Conservation (phyloP, 2,888 invertebrate genomes). For the Drosophila cyrtoloma region DNA sequence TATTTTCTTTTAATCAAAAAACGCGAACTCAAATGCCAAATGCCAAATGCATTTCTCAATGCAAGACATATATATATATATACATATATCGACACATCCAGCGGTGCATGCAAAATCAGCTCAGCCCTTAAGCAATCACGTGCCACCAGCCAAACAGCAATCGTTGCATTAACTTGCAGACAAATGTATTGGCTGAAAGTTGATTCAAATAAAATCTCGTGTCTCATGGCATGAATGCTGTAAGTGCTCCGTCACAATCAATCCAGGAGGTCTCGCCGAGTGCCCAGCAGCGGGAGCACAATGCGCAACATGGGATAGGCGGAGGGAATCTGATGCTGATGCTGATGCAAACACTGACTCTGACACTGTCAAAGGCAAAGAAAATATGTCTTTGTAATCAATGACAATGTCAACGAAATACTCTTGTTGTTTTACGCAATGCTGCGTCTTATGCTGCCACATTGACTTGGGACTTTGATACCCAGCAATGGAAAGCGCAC, state of each 20-base stretch:
- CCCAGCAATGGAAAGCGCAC: background rate
- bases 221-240: constrained; percentile 33
- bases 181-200: constrained; percentile 32
- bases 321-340: background rate
- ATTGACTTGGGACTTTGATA: background rate
- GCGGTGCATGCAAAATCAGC: background rate
- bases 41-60: constrained; percentile 7
- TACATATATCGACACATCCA: background rate
- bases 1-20: background rate
- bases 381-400: background rate
- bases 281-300: background rate
- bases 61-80: background rate
- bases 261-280: constrained; percentile 13
- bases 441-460: background rate
- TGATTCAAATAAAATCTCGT: constrained; percentile 70
- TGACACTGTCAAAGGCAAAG: background rate
- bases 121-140: constrained; percentile 13
- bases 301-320: background rate
- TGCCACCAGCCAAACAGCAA: constrained; percentile 7
- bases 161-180: background rate
- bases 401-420: constrained; percentile 5
- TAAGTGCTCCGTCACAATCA: background rate
- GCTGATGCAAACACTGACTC: background rate
- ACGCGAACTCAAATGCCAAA: constrained; percentile 24
- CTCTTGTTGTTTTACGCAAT: constrained; percentile 5